Percentiles rank a stretch among this genome's conserved stretches.
Conservation (phyloP, 2,888 invertebrate species). For the Pelosia muscerda region DNA sequence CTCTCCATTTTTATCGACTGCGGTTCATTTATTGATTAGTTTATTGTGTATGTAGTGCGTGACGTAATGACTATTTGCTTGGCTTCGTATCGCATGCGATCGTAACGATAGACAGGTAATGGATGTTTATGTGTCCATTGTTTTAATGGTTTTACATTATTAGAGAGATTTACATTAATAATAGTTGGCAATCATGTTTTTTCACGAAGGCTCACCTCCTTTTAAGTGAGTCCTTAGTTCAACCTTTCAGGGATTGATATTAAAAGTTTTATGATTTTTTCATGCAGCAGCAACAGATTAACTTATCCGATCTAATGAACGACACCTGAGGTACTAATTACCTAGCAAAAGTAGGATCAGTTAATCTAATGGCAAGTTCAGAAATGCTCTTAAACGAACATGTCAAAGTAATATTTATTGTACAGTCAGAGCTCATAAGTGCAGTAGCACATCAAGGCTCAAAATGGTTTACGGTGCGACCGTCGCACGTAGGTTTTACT, state of each 20-base stretch:
- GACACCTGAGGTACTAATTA: neutral
- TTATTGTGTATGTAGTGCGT: neutral
- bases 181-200: neutral
- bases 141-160: slow-evolving; percentile 4
- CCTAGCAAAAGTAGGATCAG: neutral
- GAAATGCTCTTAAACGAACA: too few relatives aligned
- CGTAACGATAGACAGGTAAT: slow-evolving; percentile 4
- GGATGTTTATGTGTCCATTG: neutral
- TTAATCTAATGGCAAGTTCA: too few relatives aligned
- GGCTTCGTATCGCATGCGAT: slow-evolving; percentile 7
- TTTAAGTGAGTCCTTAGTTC: neutral
- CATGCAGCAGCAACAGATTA: neutral
- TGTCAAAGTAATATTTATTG: too few relatives aligned
- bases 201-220: neutral
- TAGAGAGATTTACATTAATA: neutral
- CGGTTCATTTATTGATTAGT: slow-evolving; percentile 7
- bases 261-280: neutral
- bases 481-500: too few relatives aligned
- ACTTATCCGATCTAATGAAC: neutral
- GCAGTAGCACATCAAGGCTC: too few relatives aligned
- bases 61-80: slow-evolving; percentile 15
- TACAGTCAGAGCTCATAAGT: too few relatives aligned
- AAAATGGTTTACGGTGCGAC: too few relatives aligned
- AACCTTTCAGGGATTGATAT: neutral
- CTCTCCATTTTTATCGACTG: neutral